Base-by-base conservation (phyloP, 2,888 invertebrate genomes). In the Leptopilina myrica region DNA sequence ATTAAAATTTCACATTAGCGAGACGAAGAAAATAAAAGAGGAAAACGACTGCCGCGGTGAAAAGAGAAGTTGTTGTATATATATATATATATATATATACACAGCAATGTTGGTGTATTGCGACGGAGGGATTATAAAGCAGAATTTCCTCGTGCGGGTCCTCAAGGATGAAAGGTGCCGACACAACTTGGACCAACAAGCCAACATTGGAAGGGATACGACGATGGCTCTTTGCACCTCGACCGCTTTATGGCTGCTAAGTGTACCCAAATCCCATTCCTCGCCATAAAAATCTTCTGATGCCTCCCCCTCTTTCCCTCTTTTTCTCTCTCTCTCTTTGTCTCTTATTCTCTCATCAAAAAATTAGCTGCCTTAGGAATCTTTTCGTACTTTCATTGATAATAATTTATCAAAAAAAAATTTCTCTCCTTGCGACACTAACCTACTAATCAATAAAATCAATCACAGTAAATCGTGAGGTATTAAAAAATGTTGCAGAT, bases 181-280 rank as follows among this genome's bases (percentile, higher is more conserved):
- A 83, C 84, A 83, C 84, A 11, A 49, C 49, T 49, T 46, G 76
- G 84, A 84, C 87, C 88, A 88, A 83, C 82, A 40, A 76, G 84
- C 85, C 87, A 87, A 81, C 83, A 15, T 49, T 64, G 33, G 83
- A 82, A 83, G 82, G 83, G 87, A 85, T 85, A 85, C 82, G 82
- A 82, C 84, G 85, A 86, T 84, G 84, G 84, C 88, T 89, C 90
- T 88, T 90, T 90, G 88, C 90, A 89, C 89, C 90, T 90, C 82
- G 77, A 86, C 86, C 87, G 87, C 87, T 90, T 90, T 90, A 90
- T 87, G 86, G 88, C 87, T 84, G 87, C 90, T 89, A 89, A 90
- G 89, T 88, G 89, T 89, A 89, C 88, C 89, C 88, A 88, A 89
- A 90, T 90, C 88, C 87, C 88, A 88, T 88, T 87, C 87, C 86